A percentile compares a stretch with the other conserved stretches of the same genome.
phyloP scores from a whole-genome alignment of 2,113 vertebrate genomes.

The Thamnaconus septentrionalis region DNA sequence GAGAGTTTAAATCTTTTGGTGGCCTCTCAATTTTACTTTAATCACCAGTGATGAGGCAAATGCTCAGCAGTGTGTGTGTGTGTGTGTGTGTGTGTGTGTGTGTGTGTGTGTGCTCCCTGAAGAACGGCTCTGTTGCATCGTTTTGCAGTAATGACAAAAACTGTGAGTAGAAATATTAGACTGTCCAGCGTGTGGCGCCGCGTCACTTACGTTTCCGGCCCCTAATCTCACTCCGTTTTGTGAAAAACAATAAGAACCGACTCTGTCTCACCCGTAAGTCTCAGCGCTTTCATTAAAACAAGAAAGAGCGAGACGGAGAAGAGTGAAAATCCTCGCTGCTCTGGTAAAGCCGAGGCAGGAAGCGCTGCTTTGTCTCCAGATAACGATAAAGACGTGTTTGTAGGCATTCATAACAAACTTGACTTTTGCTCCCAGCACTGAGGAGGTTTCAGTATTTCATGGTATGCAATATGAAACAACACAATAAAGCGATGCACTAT shows the following conservation, averaged over 20 bases:
- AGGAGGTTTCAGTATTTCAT: no score
- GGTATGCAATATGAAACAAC: no score
- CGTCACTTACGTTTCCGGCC: slow-evolving; percentile 20
- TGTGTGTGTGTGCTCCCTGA: slow-evolving; percentile 13
- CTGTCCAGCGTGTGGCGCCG: slow-evolving; percentile 15
- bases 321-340: background rate
- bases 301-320: background rate
- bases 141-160: slow-evolving; percentile 39
- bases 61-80: background rate
- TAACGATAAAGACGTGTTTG: background rate
- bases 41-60: background rate
- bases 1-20: no score
- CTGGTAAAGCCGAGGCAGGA: background rate
- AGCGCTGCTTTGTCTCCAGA: background rate
- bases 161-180: slow-evolving; percentile 23
- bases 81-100: slow-evolving; percentile 4
- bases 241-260: slow-evolving; percentile 25
- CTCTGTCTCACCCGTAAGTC: slow-evolving; percentile 13
- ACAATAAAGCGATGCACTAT: no score
- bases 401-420: background rate
- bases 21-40: no score
- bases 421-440: background rate
- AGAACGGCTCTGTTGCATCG: slow-evolving; percentile 17
- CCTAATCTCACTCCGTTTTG: slow-evolving; percentile 48
- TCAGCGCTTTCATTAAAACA: slow-evolving; percentile 34